A percentile compares a stretch with the other conserved stretches of the same genome.
These are phyloP conservation scores for Baccha elongata DNA, from an alignment of 2,888 invertebrate species.

Conservation along the genomic window DNA sequence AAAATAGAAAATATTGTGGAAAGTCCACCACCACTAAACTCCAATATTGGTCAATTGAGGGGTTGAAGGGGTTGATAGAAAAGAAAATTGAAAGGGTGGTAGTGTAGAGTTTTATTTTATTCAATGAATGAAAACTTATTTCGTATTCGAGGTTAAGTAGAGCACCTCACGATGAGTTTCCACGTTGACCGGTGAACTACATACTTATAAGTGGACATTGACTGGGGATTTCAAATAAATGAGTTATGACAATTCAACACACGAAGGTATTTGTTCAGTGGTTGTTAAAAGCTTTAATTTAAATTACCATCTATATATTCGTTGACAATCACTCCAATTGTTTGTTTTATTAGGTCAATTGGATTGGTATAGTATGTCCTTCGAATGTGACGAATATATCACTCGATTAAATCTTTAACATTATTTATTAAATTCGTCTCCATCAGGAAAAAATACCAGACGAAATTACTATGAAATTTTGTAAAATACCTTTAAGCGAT, in stretches of 20 bases:
- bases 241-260: constrained; percentile 1
- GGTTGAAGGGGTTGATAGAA: constrained; percentile 23
- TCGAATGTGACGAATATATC: neutral
- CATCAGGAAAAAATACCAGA: too few relatives aligned
- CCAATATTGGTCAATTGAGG: constrained; percentile 28
- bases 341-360: constrained; percentile 9
- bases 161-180: constrained; percentile 4
- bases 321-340: neutral
- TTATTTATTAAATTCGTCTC: too few relatives aligned
- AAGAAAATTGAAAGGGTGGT: constrained; percentile 30
- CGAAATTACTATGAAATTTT: too few relatives aligned
- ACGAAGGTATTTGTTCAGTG: neutral
- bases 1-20: constrained; percentile 30
- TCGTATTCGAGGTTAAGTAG: constrained; percentile 34
- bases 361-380: neutral
- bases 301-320: neutral
- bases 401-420: too few relatives aligned
- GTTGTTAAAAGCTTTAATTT: neutral
- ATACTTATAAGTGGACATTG: constrained; percentile 36
- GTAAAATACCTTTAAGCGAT: too few relatives aligned
- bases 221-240: constrained; percentile 25
- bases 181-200: constrained; percentile 7
- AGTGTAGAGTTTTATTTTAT: constrained; percentile 32
- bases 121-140: constrained; percentile 58
- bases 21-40: constrained; percentile 40